These are phyloP conservation scores for Adelognathus sp. DNA, from an alignment of 2,888 invertebrate genomes.

Conservation along the genomic window DNA sequence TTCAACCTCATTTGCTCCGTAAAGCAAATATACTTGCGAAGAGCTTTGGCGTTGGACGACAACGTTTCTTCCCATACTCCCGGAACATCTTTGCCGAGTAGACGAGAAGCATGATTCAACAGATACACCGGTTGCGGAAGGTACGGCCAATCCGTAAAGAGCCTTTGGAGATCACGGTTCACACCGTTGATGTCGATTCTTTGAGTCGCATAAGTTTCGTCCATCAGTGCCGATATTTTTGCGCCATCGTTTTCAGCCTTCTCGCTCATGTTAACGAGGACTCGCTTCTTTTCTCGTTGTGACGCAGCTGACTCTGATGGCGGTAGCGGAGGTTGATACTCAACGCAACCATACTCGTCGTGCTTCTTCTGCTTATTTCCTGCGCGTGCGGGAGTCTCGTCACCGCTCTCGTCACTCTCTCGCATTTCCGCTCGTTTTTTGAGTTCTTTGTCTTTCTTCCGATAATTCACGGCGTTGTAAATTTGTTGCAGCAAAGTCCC, in stretches of 20 bases:
- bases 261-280: background rate
- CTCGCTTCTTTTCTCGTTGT: constrained; percentile 14
- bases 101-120: constrained; percentile 32
- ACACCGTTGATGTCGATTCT: constrained; percentile 19
- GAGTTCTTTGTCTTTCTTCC: constrained; percentile 21
- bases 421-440: constrained; percentile 14
- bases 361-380: constrained; percentile 12
- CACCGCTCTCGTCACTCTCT: constrained; percentile 9
- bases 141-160: constrained; percentile 33
- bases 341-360: constrained; percentile 37
- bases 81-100: constrained; percentile 27
- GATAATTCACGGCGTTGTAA: constrained; percentile 42
- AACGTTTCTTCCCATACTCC: constrained; percentile 17
- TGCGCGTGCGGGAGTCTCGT: background rate
- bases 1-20: constrained; percentile 9
- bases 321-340: constrained; percentile 41
- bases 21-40: constrained; percentile 22
- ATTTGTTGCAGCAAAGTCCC: constrained; percentile 34
- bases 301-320: constrained; percentile 19
- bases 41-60: constrained; percentile 5
- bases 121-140: background rate
- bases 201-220: constrained; percentile 37
- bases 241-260: background rate
- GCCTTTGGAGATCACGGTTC: background rate
- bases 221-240: constrained; percentile 16